Evolutionary conservation across 2,113 vertebrate species (phyloP), one percentile per base, ranked within the genome.

Genomic region (Emydura subglobosa): DNA sequence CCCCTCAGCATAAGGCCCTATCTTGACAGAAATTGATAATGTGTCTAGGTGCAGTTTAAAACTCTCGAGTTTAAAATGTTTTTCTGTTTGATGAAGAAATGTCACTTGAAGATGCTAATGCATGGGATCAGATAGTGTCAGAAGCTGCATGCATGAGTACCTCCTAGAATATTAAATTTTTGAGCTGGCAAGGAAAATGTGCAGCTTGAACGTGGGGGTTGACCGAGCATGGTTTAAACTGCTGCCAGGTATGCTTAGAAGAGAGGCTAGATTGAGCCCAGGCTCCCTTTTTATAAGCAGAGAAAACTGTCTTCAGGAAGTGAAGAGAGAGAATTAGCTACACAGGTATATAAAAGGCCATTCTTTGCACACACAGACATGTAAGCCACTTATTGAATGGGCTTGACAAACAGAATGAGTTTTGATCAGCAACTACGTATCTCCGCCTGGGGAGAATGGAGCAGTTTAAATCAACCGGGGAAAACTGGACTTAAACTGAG

Each of bases 21-120:
- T 16, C 54, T 85, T 92, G 59, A 5, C 1, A 65, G 88, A 78
- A 92, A 88, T 86, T 86, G 53, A 44, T 53, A 55, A 82, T 5
- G 5, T 0, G 1, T 79, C 47, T 44, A 88, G 88, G 87, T 42
- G 68, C 78, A 72, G 57, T 79, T 89, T 57, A 94, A 61, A 82
- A 94, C 14, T 25, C 89, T 79, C 49, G 87, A 68, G 0, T 93
- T 91, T 92, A 80, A 39, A 86, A 65, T 57, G 1, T 21, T 95
- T 96, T 76, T 24, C 89, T 90, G 91, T 93, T 94, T 61, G 96
- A 93, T 88, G 47, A 96, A 83, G 87, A 12, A 39, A 31, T 74
- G 72, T 68, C 79, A 12, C 24, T 76, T 21, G n/a, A 86, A 92
- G 65, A 92, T 24, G 24, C 24, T 93, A 57, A 80, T 57, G 25